Evolutionary conservation across 1,140 invertebrate species (phyloP), one percentile per base, ranked within the genome.

Genomic region (Phocides pigmalion): DNA sequence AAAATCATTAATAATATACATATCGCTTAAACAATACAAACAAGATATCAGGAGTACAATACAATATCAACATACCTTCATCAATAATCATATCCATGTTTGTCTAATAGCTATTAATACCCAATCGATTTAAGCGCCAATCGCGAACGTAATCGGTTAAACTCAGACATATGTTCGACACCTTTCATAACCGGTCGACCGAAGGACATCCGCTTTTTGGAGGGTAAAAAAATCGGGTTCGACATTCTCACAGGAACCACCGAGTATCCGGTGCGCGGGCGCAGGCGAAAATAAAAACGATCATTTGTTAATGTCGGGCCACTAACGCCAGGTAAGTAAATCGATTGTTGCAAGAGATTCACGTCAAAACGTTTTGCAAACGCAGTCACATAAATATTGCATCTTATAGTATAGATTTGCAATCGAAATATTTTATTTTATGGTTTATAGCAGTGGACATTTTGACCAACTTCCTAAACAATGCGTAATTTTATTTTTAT

Each of bases 181-280:
- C 88, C 88, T 90, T 90, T 90, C 86, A 90, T 89, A 90, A 88
- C 86, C 88, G 84, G 88, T 90, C 84, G 82, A 74, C 76, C 77
- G 88, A 90, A 90, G 88, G 88, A 90, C 88, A 88, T 90, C 88
- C 88, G 88, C 84, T 89, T 89, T 90, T 89, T 88, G 82, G 80
- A 84, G 76, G 76, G 78, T 79, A 81, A 86, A 87, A 87, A 90
- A 87, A 90, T 85, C 75, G 84, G 80, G 79, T 77, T 86, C 87
- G 76, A 85, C 83, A 86, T 90, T 90, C 87, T 87, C 87, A 90
- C 86, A 89, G 86, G 87, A 90, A 90, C 84, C 76, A 74, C 81
- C 68, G 72, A 74, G 82, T 84, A 90, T 90, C 87, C 87, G 87
- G 87, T 87, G 83, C 82, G 82, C 82, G 64, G 75, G 84, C 84